phyloP scores from a whole-genome alignment of 2,888 invertebrate genomes.

The Cyaniris semiargus region DNA sequence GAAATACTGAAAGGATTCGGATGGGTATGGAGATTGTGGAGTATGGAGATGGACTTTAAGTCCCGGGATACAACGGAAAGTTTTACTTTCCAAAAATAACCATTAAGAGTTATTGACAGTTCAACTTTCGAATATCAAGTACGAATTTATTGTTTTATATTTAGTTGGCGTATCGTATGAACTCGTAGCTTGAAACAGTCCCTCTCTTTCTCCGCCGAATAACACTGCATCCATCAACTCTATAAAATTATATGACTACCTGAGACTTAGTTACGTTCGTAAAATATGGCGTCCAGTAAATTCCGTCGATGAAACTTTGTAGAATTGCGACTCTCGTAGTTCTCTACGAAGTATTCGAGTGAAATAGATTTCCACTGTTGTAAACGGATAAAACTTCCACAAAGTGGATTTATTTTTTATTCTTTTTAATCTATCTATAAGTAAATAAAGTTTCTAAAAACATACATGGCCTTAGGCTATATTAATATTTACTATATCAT shows the following conservation, averaged over 20 bases:
- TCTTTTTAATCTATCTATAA: background rate
- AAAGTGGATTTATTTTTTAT: background rate
- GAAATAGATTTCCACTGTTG: background rate
- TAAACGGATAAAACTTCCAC: background rate
- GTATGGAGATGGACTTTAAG: too few relatives aligned
- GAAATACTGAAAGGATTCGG: too few relatives aligned
- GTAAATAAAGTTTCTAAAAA: too few relatives aligned
- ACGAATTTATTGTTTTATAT: too few relatives aligned
- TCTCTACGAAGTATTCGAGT: background rate
- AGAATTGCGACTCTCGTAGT: background rate
- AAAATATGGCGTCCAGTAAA: constrained; percentile 8
- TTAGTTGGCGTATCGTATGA: background rate
- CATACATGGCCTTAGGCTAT: too few relatives aligned
- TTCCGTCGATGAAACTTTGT: background rate
- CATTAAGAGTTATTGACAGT: too few relatives aligned
- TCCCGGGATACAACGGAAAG: too few relatives aligned
- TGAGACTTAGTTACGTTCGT: background rate
- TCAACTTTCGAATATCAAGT: too few relatives aligned
- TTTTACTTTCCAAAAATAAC: too few relatives aligned
- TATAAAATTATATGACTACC: constrained; percentile 1
- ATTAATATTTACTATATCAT: too few relatives aligned
- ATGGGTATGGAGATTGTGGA: too few relatives aligned
- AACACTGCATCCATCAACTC: background rate
- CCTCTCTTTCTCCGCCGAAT: background rate
- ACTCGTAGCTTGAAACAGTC: background rate